Evolutionary conservation across 2,888 invertebrate species (phyloP), one percentile per base, ranked within the genome.

Genomic region (Ichneumon xanthorius): DNA sequence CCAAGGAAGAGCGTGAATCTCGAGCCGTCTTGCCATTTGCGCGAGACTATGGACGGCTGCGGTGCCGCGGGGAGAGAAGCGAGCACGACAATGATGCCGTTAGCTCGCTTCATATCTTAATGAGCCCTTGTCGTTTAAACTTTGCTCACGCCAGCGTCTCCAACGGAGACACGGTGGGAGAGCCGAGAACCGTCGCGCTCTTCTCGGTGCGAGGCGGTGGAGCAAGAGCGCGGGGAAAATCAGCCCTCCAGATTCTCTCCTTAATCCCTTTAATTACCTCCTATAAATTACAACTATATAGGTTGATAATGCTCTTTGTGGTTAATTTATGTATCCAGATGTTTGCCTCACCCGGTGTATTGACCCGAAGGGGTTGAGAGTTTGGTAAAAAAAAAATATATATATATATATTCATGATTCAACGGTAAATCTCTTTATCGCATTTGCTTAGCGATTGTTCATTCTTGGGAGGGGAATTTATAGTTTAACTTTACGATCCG

Each of bases 241-340:
- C 91, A 90, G 89, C 90, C 89, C 87, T 88, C 88, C 87, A 90
- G 90, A 91, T 91, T 90, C 90, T 89, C 85, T 86, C 89, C 89
- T 90, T 91, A 91, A 91, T 90, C 90, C 91, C 91, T 91, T 91
- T 91, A 91, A 91, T 92, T 91, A 91, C 90, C 85, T 88, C 89
- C 89, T 89, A 90, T 92, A 91, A 92, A 91, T 91, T 91, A 89
- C 89, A 88, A 87, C 89, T 90, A 90, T 90, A 90, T 88, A 90
- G 89, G 88, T 91, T 90, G 91, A 91, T 91, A 91, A 91, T 90
- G 89, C 90, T 89, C 88, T 86, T 86, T 87, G 87, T 53, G 86
- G 88, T 86, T 88, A 88, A 90, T 90, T 90, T 90, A 89, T 89
- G 88, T 88, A 85, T 85, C 85, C 85, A 80, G 85, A 77, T 86